Base-by-base conservation (phyloP, 2,888 invertebrate genomes). In the Dione juno region DNA sequence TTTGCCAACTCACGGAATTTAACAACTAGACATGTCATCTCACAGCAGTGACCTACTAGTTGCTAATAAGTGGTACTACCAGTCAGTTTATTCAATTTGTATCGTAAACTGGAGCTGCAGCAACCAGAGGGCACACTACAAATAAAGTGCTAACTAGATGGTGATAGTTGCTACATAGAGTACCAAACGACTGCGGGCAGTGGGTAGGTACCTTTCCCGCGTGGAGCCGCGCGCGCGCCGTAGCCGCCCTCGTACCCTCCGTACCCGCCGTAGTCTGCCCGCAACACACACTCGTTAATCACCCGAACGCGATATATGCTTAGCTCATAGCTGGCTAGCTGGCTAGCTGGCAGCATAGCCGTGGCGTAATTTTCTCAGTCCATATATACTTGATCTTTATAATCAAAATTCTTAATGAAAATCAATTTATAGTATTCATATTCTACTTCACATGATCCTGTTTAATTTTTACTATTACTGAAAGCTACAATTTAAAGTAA, bases 201-300 rank as follows among this genome's bases (percentile, higher is more conserved):
- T 16, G 63, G 43, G 67, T 84, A 86, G 83, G 94, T 97, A 97
- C 97, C 97, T 97, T 97, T 97, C 94, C 96, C 95, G 94, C 97
- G 96, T 94, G 96, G 96, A 94, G 96, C 95, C 94, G 96, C 95
- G 94, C 97, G 96, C 93, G 96, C 96, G 94, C 96, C 96, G 91
- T 97, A 97, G 94, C 97, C 97, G 95, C 96, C 96, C 94, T 97
- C 96, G 95, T 96, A 96, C 94, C 96, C 96, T 95, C 96, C 96
- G 95, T 96, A 96, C 90, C 96, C 95, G 95, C 96, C 96, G 94
- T 96, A 97, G 95, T 96, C 97, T 96, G 95, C 94, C 94, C 94
- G 93, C 94, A 88, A 90, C 87, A 89, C 84, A 89, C 88, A 85
- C 86, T 85, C 93, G 93, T 95, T 94, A 94, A 93, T 86, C 89